Evolutionary conservation across 1,140 invertebrate genomes (phyloP).

Genomic region (Drosophila miranda): DNA sequence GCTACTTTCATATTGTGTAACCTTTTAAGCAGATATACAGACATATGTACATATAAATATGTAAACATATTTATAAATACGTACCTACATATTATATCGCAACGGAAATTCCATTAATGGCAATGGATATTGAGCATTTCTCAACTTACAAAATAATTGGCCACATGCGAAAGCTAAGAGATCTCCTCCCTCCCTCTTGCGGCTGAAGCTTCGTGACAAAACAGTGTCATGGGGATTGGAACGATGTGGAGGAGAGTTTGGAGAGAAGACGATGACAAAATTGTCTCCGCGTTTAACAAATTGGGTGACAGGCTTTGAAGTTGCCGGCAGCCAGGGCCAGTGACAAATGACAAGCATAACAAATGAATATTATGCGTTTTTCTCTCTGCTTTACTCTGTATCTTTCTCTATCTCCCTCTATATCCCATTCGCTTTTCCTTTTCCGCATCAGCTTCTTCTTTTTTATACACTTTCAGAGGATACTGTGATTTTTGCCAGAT

Average conservation of each 20-base stretch:
- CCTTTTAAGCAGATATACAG: no score
- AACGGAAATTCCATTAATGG: constrained; percentile 1
- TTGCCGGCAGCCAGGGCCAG: constrained; percentile 48
- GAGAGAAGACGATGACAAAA: constrained; percentile 52
- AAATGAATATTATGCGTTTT: constrained; percentile 75
- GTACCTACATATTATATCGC: no score
- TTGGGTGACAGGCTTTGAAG: constrained; percentile 77
- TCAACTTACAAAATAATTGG: constrained; percentile 55
- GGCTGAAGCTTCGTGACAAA: constrained; percentile 15
- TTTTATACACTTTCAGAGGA: background rate
- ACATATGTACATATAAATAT: no score
- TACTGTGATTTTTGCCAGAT: no score
- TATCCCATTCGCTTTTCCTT: background rate
- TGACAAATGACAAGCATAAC: constrained; percentile 81
- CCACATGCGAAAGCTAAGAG: constrained; percentile 68
- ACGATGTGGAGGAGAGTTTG: background rate
- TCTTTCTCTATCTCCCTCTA: constrained; percentile 8
- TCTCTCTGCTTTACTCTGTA: constrained; percentile 12
- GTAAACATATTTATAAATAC: no score
- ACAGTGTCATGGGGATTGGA: constrained; percentile 12
- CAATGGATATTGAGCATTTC: constrained; percentile 3
- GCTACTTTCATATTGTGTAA: no score
- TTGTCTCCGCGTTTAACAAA: constrained; percentile 78
- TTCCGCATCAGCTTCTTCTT: constrained; percentile 16
- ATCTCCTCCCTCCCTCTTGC: constrained; percentile 24